Base-by-base conservation (phyloP, 2,113 vertebrate species). In the Chloropsis hardwickii region DNA sequence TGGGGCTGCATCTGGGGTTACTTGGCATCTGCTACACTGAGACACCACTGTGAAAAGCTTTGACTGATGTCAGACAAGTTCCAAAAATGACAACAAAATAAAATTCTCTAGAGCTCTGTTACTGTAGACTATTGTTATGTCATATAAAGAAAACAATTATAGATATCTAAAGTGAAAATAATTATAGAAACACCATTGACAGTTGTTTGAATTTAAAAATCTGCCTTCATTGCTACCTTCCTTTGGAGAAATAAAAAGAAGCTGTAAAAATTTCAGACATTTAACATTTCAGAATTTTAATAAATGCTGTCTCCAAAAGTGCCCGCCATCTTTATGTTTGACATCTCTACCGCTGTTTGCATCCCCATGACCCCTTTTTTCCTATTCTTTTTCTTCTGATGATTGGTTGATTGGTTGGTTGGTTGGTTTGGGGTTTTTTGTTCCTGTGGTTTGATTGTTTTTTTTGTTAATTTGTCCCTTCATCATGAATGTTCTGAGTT, bases 371-470 rank as follows among this genome's bases (percentile, higher is more conserved):
- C 4, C 42, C 5, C 5, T 44, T 79, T 72, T 33, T 53, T 6
- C 2, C 21, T 69, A 3, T 23, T 48, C 2, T 51, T 29, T 17
- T 44, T 4, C 6, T 48, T 57, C 6, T 50, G 6, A 1, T 57
- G 7, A 6, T n/a, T 66, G 22, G 9, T 42, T 25, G 10, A 3
- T 28, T 45, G 13, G 9, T 33, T 25, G 27, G 16, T 35, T 37
- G 12, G 7, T 13, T 54, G 12, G n/a, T 44, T 69, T 15, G 28
- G 5, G 4, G 0, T 23, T 24, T 33, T 42, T 44, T 66, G 14
- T 47, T 31, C 9, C 5, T 37, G 18, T 22, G 5, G 9, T 47
- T 70, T 53, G 2, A 8, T 5, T 15, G 3, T 42, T 19, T 42
- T 44, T 44, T 79, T 76, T 72, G 11, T 56, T 71, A 42, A 5